Base-by-base conservation (phyloP, 2,797 vertebrate species). In the Acestrorhynchus altus region DNA sequence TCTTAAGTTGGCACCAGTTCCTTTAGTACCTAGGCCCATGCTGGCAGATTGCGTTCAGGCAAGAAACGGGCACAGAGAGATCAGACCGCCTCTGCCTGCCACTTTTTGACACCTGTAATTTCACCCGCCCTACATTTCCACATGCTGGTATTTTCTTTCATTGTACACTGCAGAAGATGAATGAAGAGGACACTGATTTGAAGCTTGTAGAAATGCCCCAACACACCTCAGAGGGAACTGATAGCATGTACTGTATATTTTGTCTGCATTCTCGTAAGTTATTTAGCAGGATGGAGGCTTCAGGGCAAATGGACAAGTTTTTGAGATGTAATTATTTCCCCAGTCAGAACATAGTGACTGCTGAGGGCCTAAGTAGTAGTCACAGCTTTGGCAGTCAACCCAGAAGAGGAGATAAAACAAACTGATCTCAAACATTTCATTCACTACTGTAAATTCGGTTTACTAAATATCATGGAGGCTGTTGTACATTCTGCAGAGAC, bases 91-190 rank as follows among this genome's bases (percentile, higher is more conserved):
- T 89, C 86, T 86, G 83, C 85, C 81, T 81, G 85, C 85, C 88
- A 83, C 84, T 83, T 84, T 89, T 86, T 89, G 75, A 85, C 86
- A 91, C 86, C 88, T 77, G 57, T 92, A 88, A 89, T 92, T 92
- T 89, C 79, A 74, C 84, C 86, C 86, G 81, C 90, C 85, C 81
- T 77, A 83, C 90, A 88, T 91, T 90, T 91, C 90, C 80, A 87
- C 40, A 28, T 65, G 9, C 64, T 80, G 26, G 73, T 83, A 79
- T 86, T 85, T 79, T 87, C 42, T 80, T 78, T 88, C 81, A 89
- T 89, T 81, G 70, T 74, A 86, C 88, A 75, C 69, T 87, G 78
- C 67, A 81, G 68, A 78, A 88, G 84, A 88, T 78, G 83, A 87
- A 90, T 88, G 86, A 87, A 42, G 76, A 76, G 86, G 79, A 89